Conservation (phyloP, 1,140 invertebrate genomes). For the Papilio polytes region DNA sequence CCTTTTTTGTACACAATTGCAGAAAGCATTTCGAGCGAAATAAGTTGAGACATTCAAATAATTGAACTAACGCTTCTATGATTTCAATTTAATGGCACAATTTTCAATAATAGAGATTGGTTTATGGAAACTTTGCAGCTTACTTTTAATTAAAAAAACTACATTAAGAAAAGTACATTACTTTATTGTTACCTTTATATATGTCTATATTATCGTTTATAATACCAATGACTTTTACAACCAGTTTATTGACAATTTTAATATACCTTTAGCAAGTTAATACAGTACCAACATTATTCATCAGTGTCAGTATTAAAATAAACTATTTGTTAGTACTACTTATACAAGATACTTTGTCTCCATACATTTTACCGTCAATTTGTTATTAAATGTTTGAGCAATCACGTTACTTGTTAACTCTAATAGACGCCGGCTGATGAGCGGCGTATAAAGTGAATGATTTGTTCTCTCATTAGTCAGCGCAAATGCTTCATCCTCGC, state of each 20-base stretch:
- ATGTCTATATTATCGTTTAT: neutral
- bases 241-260: neutral
- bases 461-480: slow-evolving; percentile 40
- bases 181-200: neutral
- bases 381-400: slow-evolving; percentile 28
- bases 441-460: slow-evolving; percentile 39
- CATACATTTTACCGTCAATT: slow-evolving; percentile 24
- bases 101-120: neutral
- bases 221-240: neutral
- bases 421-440: slow-evolving; percentile 32
- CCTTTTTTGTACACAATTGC: slow-evolving; percentile 21
- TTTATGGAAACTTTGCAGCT: neutral
- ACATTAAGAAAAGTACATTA: no score
- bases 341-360: neutral
- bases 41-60: slow-evolving; percentile 24
- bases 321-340: slow-evolving; percentile 4
- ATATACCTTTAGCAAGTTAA: neutral
- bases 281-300: neutral
- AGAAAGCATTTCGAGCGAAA: slow-evolving; percentile 8
- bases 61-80: slow-evolving; percentile 8
- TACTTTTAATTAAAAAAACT: no score
- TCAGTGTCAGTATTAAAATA: neutral
- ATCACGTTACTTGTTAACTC: slow-evolving; percentile 33
- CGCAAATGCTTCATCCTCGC: slow-evolving; percentile 36
- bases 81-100: slow-evolving; percentile 12